Conservation (phyloP, 2,888 invertebrate species). For the Synanthedon myopaeformis region DNA sequence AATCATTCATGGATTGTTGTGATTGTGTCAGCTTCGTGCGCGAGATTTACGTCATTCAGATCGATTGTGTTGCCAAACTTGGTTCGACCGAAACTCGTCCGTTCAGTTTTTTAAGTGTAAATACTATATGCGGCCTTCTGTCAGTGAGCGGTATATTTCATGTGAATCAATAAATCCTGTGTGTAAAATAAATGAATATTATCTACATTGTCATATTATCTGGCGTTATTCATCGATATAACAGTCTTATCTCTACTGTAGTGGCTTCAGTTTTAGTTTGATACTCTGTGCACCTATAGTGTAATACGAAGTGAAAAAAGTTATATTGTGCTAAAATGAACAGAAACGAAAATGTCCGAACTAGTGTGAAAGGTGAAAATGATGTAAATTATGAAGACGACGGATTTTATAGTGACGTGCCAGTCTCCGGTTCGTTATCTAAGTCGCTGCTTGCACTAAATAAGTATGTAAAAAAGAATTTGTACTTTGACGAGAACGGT, state of each 20-base stretch:
- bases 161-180: background rate
- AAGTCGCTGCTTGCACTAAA: slow-evolving; percentile 55
- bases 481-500: slow-evolving; percentile 45
- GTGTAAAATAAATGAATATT: background rate
- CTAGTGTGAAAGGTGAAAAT: background rate
- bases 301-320: slow-evolving; percentile 21
- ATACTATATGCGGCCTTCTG: slow-evolving; percentile 44
- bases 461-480: slow-evolving; percentile 55
- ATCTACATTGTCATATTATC: slow-evolving; percentile 18
- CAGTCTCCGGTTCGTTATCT: slow-evolving; percentile 42
- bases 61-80: slow-evolving; percentile 22
- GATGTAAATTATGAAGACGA: slow-evolving; percentile 32
- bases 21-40: slow-evolving; percentile 1
- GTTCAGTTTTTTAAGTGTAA: slow-evolving; percentile 55
- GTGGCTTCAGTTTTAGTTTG: slow-evolving; percentile 28
- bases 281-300: slow-evolving; percentile 14
- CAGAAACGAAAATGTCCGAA: slow-evolving; percentile 7
- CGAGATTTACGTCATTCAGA: slow-evolving; percentile 47
- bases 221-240: slow-evolving; percentile 33
- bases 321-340: slow-evolving; percentile 24
- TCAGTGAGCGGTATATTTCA: slow-evolving; percentile 26
- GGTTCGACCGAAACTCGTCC: slow-evolving; percentile 44
- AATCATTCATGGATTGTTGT: slow-evolving; percentile 10
- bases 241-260: slow-evolving; percentile 35
- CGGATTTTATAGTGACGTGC: slow-evolving; percentile 51